Percentiles rank a stretch among this genome's conserved stretches.
phyloP scores from a whole-genome alignment of 2,113 vertebrate genomes.

The Aptenodytes forsteri region DNA sequence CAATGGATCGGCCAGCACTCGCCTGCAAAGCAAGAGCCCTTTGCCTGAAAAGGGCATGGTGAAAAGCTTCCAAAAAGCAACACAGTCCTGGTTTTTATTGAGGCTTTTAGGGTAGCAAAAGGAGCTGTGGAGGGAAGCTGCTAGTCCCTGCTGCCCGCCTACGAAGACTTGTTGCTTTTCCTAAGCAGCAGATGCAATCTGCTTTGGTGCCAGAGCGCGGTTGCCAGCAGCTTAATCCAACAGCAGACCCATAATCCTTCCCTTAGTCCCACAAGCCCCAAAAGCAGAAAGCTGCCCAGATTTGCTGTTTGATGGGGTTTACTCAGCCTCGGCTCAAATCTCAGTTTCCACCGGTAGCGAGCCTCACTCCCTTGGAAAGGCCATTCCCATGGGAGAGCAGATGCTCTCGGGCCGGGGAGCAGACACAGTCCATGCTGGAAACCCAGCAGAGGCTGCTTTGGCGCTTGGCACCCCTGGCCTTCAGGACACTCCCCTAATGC shows the following conservation, averaged over 20 bases:
- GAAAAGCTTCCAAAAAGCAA: background rate
- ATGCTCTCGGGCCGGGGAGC: background rate
- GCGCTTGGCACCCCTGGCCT: background rate
- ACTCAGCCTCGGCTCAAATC: background rate
- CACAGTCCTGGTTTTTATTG: background rate
- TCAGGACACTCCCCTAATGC: background rate
- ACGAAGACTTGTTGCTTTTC: background rate
- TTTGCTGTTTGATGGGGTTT: background rate
- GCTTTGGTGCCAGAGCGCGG: background rate
- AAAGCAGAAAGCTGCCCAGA: background rate
- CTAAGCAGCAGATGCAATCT: background rate
- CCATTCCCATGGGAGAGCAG: background rate
- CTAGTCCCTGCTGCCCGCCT: background rate
- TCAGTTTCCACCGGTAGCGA: rapidly evolving
- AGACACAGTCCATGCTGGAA: background rate
- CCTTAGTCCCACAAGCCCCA: background rate
- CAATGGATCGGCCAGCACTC: background rate
- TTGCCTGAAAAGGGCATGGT: background rate
- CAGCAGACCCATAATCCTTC: background rate
- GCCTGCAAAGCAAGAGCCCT: background rate
- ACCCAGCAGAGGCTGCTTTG: background rate
- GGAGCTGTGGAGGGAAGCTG: background rate
- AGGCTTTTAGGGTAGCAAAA: background rate
- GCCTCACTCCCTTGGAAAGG: background rate
- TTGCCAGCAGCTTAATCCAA: background rate